phyloP scores from a whole-genome alignment of 2,113 vertebrate genomes.

The Ornithorhynchus anatinus region DNA sequence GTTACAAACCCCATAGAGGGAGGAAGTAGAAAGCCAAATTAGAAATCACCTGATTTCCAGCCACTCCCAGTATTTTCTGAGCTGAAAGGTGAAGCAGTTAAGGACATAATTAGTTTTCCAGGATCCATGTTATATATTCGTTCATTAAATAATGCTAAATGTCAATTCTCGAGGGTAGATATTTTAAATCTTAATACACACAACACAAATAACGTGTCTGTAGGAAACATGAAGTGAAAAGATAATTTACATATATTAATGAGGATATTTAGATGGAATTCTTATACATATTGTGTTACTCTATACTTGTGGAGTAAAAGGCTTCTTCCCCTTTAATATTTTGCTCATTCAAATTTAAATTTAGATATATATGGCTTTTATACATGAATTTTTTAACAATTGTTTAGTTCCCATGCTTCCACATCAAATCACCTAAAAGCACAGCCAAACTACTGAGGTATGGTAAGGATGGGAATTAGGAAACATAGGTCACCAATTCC shows the following conservation, averaged over 20 bases:
- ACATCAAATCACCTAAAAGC: background rate
- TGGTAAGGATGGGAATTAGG: background rate
- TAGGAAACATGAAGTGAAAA: background rate
- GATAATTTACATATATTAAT: too few species aligned
- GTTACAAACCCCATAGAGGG: too few species aligned
- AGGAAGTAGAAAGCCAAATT: too few species aligned
- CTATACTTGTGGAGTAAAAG: too few species aligned
- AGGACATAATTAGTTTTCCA: background rate
- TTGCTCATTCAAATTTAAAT: background rate
- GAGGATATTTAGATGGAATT: too few species aligned
- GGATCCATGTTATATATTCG: background rate
- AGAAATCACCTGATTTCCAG: accelerated
- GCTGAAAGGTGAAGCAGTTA: background rate
- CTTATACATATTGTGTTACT: too few species aligned
- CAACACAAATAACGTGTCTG: background rate
- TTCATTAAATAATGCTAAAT: background rate
- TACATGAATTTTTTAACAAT: constrained; percentile 1
- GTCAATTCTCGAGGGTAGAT: background rate
- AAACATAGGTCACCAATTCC: background rate
- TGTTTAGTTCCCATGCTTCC: background rate
- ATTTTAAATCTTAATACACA: background rate
- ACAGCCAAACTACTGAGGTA: background rate
- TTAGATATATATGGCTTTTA: background rate
- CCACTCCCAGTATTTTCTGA: background rate
- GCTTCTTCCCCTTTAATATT: accelerated